A percentile compares a stretch with the other conserved stretches of the same genome.
These are phyloP conservation scores for Drosophila athabasca DNA, from an alignment of 1,140 invertebrate genomes.

Conservation along the genomic window DNA sequence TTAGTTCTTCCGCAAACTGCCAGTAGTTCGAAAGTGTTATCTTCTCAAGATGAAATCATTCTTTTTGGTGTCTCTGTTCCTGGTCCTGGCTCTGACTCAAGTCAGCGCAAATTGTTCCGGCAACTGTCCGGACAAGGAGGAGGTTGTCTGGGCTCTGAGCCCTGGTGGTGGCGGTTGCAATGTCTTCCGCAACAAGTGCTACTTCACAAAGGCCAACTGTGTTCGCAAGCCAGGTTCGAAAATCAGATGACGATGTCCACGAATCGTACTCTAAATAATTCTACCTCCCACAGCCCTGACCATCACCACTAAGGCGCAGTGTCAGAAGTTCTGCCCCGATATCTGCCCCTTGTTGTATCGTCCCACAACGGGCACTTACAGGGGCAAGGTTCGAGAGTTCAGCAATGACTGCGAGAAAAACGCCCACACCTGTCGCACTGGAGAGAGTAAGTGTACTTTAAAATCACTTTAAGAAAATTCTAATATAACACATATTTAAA, in stretches of 20 bases:
- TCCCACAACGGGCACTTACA: constrained; percentile 35
- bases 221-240: constrained; percentile 34
- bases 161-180: constrained; percentile 18
- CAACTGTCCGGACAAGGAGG: constrained; percentile 56
- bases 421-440: constrained; percentile 13
- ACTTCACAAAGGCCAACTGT: constrained; percentile 44
- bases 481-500: not conserved
- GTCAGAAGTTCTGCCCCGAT: constrained; percentile 23
- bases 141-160: constrained; percentile 53
- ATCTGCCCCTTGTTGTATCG: constrained; percentile 19
- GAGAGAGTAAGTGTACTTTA: constrained; percentile 23
- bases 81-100: constrained; percentile 22
- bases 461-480: not conserved
- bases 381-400: constrained; percentile 9
- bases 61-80: constrained; percentile 1
- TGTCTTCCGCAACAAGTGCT: constrained; percentile 56
- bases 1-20: not conserved
- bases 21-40: not conserved
- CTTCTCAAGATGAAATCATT: constrained; percentile 28
- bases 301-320: constrained; percentile 30
- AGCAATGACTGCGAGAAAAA: constrained; percentile 35
- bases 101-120: constrained; percentile 24
- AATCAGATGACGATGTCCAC: not conserved
- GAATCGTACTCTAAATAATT: not conserved
- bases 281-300: constrained; percentile 20